These are phyloP conservation scores for Eupithecia pulchellata DNA, from an alignment of 2,888 invertebrate species.

Conservation along the genomic window DNA sequence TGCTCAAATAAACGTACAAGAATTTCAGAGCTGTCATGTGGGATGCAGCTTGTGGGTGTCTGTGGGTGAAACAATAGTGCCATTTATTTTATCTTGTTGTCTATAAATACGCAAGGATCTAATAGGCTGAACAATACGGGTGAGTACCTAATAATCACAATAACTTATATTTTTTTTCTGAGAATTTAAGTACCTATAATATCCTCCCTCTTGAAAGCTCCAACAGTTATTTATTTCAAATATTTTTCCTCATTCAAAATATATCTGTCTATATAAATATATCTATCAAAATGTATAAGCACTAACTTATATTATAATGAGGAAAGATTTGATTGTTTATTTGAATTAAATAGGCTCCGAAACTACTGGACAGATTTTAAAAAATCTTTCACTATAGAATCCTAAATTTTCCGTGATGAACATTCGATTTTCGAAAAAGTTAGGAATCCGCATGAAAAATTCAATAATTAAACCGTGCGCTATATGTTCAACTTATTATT, in stretches of 20 bases:
- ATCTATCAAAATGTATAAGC: no score
- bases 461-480: no score
- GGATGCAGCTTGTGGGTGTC: slow-evolving; percentile 26
- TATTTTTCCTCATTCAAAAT: neutral
- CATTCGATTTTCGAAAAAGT: no score
- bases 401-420: no score
- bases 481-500: no score
- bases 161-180: neutral
- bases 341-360: no score
- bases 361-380: no score
- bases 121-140: neutral
- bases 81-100: slow-evolving; percentile 18
- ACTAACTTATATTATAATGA: no score
- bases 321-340: no score
- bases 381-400: no score
- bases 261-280: no score
- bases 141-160: neutral
- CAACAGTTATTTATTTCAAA: neutral
- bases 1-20: slow-evolving; percentile 48
- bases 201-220: neutral
- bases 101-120: slow-evolving; percentile 4
- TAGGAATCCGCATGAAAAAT: no score
- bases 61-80: slow-evolving; percentile 41
- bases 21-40: slow-evolving; percentile 36
- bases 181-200: neutral